These are phyloP conservation scores for Anolis apletophallus DNA, from an alignment of 2,797 vertebrate genomes.

Conservation along the genomic window DNA sequence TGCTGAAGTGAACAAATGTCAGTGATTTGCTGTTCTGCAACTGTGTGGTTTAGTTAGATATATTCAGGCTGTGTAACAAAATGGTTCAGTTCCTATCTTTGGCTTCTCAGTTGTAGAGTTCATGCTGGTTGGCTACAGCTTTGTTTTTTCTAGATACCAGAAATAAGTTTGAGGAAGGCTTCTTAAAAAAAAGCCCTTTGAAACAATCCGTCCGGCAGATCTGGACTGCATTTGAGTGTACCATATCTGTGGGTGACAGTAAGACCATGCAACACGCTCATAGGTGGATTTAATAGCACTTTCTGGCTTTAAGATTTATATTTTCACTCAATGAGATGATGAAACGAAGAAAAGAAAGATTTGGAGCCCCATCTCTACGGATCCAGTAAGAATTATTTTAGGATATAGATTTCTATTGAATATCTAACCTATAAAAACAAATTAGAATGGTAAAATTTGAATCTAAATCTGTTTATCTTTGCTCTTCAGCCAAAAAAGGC, in stretches of 20 bases:
- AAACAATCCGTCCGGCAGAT: conserved; percentile 37
- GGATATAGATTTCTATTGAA: conserved; percentile 23
- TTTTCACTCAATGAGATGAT: conserved; percentile 79
- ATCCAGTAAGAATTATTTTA: conserved; percentile 88
- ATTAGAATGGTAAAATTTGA: conserved; percentile 50
- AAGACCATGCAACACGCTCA: conserved; percentile 11
- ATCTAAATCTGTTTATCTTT: conserved; percentile 21
- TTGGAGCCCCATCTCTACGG: conserved; percentile 86
- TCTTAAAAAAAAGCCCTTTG: conserved; percentile 17
- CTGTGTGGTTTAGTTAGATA: conserved; percentile 65
- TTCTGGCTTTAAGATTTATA: conserved; percentile 61
- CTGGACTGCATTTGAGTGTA: conserved; percentile 38
- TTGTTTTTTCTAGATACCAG: conserved; percentile 20
- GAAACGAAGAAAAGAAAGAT: conserved; percentile 88
- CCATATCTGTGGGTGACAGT: conserved; percentile 50
- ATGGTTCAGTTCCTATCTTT: conserved; percentile 27
- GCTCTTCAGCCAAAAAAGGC: neutral
- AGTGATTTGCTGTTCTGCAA: conserved; percentile 56
- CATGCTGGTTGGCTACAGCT: neutral
- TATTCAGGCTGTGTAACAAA: conserved; percentile 46
- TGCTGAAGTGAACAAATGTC: conserved; percentile 32
- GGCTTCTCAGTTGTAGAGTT: neutral
- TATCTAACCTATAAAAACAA: conserved; percentile 49
- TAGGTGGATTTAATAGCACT: conserved; percentile 48
- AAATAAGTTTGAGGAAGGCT: conserved; percentile 22